Percentiles rank a stretch among this genome's conserved stretches.
Evolutionary conservation across 2,888 invertebrate species (phyloP).

Genomic region (Heliconius erato): DNA sequence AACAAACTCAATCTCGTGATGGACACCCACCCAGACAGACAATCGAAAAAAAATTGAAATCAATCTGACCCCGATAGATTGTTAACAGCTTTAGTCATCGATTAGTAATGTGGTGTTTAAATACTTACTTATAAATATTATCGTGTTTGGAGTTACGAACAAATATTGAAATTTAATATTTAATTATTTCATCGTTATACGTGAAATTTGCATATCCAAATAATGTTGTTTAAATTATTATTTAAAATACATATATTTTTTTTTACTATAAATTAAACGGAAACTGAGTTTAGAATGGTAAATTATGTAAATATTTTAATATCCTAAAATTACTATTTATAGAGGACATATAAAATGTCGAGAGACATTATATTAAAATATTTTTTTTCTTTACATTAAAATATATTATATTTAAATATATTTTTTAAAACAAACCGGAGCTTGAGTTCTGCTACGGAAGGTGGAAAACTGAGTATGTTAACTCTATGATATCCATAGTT

Average conservation of each 20-base stretch:
- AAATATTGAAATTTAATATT: conserved; percentile 17
- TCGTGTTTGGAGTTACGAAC: not conserved
- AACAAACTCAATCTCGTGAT: not conserved
- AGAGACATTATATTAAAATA: no score
- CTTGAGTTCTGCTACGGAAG: no score
- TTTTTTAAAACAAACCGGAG: no score
- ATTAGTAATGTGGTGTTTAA: conserved; percentile 21
- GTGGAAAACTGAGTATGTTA: no score
- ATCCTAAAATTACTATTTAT: no score
- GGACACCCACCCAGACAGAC: not conserved
- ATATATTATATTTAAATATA: no score
- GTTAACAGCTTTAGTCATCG: conserved; percentile 13
- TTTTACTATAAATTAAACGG: not conserved
- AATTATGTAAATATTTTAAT: no score
- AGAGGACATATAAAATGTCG: no score
- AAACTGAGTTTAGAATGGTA: no score
- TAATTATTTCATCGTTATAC: not conserved
- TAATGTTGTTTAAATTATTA: not conserved
- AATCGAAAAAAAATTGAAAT: not conserved
- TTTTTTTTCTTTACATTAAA: no score
- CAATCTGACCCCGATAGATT: conserved; percentile 1
- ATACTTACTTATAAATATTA: conserved; percentile 11
- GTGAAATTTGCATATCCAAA: conserved; percentile 1
- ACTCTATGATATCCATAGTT: no score
- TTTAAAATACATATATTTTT: not conserved